Base-by-base conservation (phyloP, 2,113 vertebrate genomes). In the Setophaga petechia region DNA sequence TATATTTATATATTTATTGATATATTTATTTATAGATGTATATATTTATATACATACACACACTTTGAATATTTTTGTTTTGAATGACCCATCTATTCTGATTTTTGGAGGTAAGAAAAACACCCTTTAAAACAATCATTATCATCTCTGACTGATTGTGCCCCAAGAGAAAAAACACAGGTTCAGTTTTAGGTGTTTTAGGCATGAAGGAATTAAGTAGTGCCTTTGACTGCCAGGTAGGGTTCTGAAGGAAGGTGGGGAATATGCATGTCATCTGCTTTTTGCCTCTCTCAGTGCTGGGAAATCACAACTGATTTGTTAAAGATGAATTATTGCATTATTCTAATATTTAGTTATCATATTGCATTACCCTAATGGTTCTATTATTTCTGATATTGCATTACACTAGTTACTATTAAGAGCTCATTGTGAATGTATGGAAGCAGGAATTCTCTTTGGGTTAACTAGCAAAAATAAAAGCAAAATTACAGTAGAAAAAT, bases 11-110 rank as follows among this genome's bases (percentile, higher is more conserved):
- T 28, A 9, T 37, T 37, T 12, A 22, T 54, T 5, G 20, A 2
- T 9, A 1, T 4, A 3, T 19, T 4, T 4, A 4, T 25, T 6
- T 46, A 11, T 8, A 12, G 15, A 4, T 43, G 2, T 18, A 2
- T 6, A 1, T 4, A 6, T 10, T 33, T 57, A 14, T 12, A 24
- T 4, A 24, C 6, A 31, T 3, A 8, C 2, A 10, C 7, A 15
- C 4, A 20, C 5, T 41, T 39, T 9, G 33, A 58, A 16, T 11
- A 22, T 76, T 28, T 25, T 37, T 2, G 17, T 5, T 67, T 75
- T 79, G 17, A 74, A 30, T 47, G 4, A 23, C 61, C 11, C 10
- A 6, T 18, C 19, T 80, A 3, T 21, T 63, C 19, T 72, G 39
- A 35, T 37, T 92, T 80, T 72, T 43, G 25, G n/a, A 46, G 19